Evolutionary conservation across 2,888 invertebrate genomes (phyloP).

Genomic region (Ernsta delagoae): DNA sequence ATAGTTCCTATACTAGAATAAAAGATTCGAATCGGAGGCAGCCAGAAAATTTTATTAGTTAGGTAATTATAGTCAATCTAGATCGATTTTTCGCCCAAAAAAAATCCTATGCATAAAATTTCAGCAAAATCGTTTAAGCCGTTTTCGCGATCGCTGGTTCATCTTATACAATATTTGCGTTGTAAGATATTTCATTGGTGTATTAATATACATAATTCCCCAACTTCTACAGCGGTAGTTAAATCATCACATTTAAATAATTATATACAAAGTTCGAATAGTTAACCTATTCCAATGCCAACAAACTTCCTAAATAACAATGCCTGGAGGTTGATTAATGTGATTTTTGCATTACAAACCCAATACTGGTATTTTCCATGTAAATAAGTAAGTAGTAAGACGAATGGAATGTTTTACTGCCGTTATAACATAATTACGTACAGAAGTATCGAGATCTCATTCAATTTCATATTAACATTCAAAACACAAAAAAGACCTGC

Average conservation of each 20-base stretch:
- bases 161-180: too few relatives aligned
- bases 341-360: neutral
- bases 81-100: too few relatives aligned
- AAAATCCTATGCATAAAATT: too few relatives aligned
- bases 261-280: neutral
- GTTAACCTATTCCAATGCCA: conserved; percentile 6
- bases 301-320: neutral
- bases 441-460: neutral
- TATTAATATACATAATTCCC: too few relatives aligned
- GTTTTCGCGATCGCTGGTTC: too few relatives aligned
- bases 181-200: too few relatives aligned
- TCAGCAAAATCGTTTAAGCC: too few relatives aligned
- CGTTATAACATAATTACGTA: conserved; percentile 5
- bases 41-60: too few relatives aligned
- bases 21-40: too few relatives aligned
- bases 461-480: conserved; percentile 1
- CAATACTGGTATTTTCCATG: conserved; percentile 21
- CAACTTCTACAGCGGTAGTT: neutral
- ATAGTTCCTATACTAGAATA: too few relatives aligned
- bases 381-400: neutral
- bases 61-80: too few relatives aligned
- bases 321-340: neutral
- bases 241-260: neutral
- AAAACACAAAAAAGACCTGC: conserved; percentile 1
- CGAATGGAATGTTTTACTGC: conserved; percentile 20